Percentiles rank a stretch among this genome's conserved stretches.
These are phyloP conservation scores for Drosophila setifemur DNA, from an alignment of 1,140 invertebrate species.

Conservation along the genomic window DNA sequence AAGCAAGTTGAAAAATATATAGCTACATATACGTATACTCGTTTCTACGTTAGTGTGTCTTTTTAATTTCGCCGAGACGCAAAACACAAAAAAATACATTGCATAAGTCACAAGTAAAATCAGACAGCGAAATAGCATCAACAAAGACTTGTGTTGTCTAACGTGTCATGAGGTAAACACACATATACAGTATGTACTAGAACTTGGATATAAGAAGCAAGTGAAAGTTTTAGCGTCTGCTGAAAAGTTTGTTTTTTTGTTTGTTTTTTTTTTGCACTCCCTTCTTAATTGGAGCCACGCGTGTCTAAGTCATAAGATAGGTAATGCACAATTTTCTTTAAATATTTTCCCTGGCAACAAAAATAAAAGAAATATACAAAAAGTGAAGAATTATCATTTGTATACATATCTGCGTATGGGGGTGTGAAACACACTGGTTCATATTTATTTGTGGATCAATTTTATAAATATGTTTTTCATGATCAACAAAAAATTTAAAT, in stretches of 20 bases:
- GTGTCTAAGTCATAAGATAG: conserved; percentile 30
- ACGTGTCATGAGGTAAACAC: conserved; percentile 24
- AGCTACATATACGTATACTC: background rate
- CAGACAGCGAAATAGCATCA: conserved; percentile 43
- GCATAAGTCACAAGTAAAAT: conserved; percentile 68
- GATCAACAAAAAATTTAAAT: conserved; percentile 35
- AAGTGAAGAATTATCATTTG: no score
- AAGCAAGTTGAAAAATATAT: background rate
- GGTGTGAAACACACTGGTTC: conserved; percentile 24
- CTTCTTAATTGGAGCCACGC: conserved; percentile 63
- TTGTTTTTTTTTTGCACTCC: conserved; percentile 26
- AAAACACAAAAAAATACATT: conserved; percentile 69
- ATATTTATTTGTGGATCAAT: conserved; percentile 50
- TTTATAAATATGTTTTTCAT: conserved; percentile 35
- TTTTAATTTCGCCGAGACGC: conserved; percentile 64
- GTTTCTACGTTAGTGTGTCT: conserved; percentile 23
- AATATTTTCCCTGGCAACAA: no score
- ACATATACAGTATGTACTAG: conserved; percentile 9
- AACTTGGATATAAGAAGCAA: conserved; percentile 16
- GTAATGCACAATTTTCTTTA: conserved; percentile 11
- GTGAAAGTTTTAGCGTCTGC: conserved; percentile 45
- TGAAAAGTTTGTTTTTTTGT: conserved; percentile 5
- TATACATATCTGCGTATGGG: no score
- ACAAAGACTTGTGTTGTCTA: conserved; percentile 46
- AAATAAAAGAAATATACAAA: conserved; percentile 40